phyloP scores from a whole-genome alignment of 2,113 vertebrate genomes.

The Oreamnos americanus region DNA sequence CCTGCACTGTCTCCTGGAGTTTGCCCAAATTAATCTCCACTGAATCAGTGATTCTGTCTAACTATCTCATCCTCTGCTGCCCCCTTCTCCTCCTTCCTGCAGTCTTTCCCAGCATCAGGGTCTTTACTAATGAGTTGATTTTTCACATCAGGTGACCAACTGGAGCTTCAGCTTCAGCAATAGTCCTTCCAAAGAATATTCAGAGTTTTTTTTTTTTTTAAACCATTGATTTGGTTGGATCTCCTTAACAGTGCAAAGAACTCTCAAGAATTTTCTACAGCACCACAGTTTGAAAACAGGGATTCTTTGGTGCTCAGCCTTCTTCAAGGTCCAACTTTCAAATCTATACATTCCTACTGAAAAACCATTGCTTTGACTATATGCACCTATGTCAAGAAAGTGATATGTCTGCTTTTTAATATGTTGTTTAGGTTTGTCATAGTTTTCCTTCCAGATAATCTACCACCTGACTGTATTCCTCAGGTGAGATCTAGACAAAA shows the following conservation, averaged over 20 bases:
- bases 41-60: neutral
- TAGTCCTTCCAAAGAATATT: neutral
- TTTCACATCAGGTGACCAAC: neutral
- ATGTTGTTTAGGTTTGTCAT: neutral
- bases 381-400: neutral
- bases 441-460: neutral
- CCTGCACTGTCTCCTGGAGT: neutral
- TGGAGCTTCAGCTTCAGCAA: neutral
- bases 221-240: too few species aligned
- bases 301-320: neutral
- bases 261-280: neutral
- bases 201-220: too few species aligned
- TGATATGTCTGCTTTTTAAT: neutral
- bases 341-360: neutral
- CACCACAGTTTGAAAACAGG: neutral
- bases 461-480: neutral
- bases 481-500: neutral
- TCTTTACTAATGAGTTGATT: neutral
- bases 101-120: neutral
- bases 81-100: neutral
- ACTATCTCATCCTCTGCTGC: neutral
- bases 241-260: neutral
- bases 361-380: neutral
- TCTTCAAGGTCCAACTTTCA: neutral
- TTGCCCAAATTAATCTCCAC: neutral